Evolutionary conservation across 2,888 invertebrate species (phyloP), one percentile per base, ranked within the genome.

Genomic region (Drosophila aldrichi): DNA sequence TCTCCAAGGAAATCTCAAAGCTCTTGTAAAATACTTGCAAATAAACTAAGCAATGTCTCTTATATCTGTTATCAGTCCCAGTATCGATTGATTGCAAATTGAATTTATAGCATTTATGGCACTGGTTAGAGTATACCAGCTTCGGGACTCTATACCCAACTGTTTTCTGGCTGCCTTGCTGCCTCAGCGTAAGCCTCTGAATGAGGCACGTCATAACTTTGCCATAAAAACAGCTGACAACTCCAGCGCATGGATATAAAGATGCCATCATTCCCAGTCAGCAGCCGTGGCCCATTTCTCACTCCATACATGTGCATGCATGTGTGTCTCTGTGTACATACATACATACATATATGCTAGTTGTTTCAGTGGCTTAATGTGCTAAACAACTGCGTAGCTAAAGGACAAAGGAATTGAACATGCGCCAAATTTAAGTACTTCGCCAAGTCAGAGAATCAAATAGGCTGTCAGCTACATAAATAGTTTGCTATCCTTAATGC

Each of bases 171-270:
- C 18, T 9, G 18, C 22, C 46, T 48, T 20, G 54, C 38, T 29
- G 34, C 20, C 54, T 48, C 18, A 29, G 60, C 68, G 77, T 79
- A 79, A 86, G 81, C 79, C 81, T 70, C 73, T 69, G 82, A 78
- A 77, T 75, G 83, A 80, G 83, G 81, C 86, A 83, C 79, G 83
- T 83, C 86, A 83, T 83, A 83, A 83, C 81, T 81, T 83, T 71
- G 70, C 81, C 83, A 79, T 83, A 86, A 83, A 83, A 83, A 81
- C 86, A 83, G 83, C 86, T 83, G 86, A 86, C 83, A 86, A 79
- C 81, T 73, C 68, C 71, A 70, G 68, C 60, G 72, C 70, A 78
- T 70, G 59, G 68, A 71, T 78, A 77, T 77, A 74, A 77, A 77
- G 77, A 78, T 77, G 74, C 77, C 74, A 78, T 76, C 76, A 76